Conservation (phyloP, 2,888 invertebrate species). For the Aproaerema taeniolella region DNA sequence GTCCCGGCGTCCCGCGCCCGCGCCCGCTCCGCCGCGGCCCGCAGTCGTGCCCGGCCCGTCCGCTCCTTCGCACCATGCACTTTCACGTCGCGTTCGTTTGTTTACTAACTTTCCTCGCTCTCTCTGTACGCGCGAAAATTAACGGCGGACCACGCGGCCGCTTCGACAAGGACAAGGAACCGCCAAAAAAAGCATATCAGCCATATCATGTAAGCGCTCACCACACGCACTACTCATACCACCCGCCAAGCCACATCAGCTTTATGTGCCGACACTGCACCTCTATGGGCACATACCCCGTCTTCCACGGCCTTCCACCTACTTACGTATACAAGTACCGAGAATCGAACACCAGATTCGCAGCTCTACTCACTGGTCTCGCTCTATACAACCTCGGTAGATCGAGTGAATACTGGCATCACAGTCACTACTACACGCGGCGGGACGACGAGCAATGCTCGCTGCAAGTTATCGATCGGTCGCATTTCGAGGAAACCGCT, state of each 20-base stretch:
- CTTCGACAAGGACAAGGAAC: slow-evolving; percentile 29
- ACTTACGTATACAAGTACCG: slow-evolving; percentile 59
- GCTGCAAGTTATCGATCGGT: slow-evolving; percentile 43
- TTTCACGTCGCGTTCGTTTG: slow-evolving; percentile 31
- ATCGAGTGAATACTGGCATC: slow-evolving; percentile 34
- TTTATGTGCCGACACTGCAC: slow-evolving; percentile 54
- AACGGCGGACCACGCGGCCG: slow-evolving; percentile 44
- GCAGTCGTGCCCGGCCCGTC: slow-evolving; percentile 59
- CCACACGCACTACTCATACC: slow-evolving; percentile 56
- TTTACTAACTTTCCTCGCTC: slow-evolving; percentile 2
- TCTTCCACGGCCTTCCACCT: slow-evolving; percentile 56
- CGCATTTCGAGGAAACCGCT: slow-evolving; percentile 49
- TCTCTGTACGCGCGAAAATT: slow-evolving; percentile 36
- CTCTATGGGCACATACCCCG: slow-evolving; percentile 47
- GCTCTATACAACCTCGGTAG: slow-evolving; percentile 64
- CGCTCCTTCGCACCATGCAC: slow-evolving; percentile 52
- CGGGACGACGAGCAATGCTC: slow-evolving; percentile 50
- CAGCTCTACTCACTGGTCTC: slow-evolving; percentile 53
- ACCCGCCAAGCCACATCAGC: slow-evolving; percentile 52
- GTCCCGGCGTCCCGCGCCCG: slow-evolving; percentile 47
- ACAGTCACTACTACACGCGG: slow-evolving; percentile 39
- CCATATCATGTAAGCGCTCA: slow-evolving; percentile 44
- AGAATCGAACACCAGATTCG: slow-evolving; percentile 50
- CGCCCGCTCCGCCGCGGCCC: slow-evolving; percentile 30
- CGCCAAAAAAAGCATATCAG: slow-evolving; percentile 17